These are phyloP conservation scores for Oxycera nigricornis DNA, from an alignment of 2,888 invertebrate genomes.

Conservation along the genomic window DNA sequence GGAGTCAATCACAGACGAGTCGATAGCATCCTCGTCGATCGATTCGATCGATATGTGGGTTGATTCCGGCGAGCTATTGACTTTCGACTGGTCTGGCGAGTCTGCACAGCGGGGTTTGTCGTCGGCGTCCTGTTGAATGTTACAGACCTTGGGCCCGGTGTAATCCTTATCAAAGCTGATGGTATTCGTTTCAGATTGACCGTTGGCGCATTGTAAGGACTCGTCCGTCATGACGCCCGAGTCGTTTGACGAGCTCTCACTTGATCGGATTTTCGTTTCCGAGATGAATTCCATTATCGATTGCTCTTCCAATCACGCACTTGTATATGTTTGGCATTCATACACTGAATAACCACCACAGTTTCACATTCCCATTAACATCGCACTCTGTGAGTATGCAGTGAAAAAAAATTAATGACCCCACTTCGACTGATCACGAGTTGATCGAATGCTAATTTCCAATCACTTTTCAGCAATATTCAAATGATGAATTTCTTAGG, in stretches of 20 bases:
- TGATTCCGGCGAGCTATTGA: conserved; percentile 26
- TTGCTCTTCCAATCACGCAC: too few species aligned
- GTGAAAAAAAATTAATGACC: too few species aligned
- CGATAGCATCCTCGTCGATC: conserved; percentile 55
- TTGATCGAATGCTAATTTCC: too few species aligned
- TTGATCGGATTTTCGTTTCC: conserved; percentile 29
- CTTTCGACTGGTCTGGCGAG: neutral
- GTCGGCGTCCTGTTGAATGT: conserved; percentile 23
- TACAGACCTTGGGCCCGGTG: neutral
- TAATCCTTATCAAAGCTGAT: conserved; percentile 20
- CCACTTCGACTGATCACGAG: too few species aligned
- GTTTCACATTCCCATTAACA: too few species aligned
- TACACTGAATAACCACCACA: too few species aligned
- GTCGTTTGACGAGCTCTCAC: conserved; percentile 55
- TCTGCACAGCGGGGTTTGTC: neutral
- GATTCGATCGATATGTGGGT: conserved; percentile 56
- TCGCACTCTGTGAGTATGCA: too few species aligned
- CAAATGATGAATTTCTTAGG: too few species aligned
- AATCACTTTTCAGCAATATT: too few species aligned
- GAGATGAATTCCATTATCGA: conserved; percentile 2
- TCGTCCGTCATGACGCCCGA: conserved; percentile 58
- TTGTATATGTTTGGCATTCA: too few species aligned
- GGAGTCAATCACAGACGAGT: conserved; percentile 58
- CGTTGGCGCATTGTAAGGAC: conserved; percentile 48
- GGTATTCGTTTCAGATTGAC: conserved; percentile 38